These are phyloP conservation scores for Datnioides undecimradiatus DNA, from an alignment of 2,113 vertebrate species.

Conservation along the genomic window DNA sequence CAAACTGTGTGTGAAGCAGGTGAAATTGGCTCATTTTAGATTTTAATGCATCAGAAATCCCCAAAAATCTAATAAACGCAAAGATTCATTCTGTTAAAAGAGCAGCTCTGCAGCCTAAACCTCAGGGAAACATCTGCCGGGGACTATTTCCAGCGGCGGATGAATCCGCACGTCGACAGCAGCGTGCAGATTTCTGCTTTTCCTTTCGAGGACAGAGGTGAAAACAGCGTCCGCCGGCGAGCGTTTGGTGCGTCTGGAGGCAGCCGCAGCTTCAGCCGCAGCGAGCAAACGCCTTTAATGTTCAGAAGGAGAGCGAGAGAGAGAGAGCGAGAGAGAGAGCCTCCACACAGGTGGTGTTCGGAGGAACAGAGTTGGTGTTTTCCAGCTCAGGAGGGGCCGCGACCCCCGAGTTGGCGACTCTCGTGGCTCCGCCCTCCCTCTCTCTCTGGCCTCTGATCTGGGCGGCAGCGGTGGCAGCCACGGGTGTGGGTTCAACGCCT, in stretches of 20 bases:
- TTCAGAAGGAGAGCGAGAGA: no score
- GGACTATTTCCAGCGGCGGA: slow-evolving; percentile 23
- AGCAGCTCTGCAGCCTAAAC: neutral
- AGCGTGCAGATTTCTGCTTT: no score
- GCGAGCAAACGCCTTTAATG: slow-evolving; percentile 14
- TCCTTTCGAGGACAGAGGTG: no score
- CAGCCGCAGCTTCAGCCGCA: no score
- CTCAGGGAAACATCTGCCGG: neutral
- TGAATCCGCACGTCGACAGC: no score
- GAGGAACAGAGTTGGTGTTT: slow-evolving; percentile 8
- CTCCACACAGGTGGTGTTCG: neutral
- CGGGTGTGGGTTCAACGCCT: slow-evolving; percentile 66
- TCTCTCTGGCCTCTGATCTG: slow-evolving; percentile 66
- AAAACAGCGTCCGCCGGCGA: no score
- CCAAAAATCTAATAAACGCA: slow-evolving; percentile 7
- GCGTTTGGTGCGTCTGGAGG: no score
- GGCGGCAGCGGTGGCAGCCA: slow-evolving; percentile 66
- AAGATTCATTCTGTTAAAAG: neutral
- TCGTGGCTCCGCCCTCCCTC: slow-evolving; percentile 18
- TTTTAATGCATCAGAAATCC: slow-evolving; percentile 11
- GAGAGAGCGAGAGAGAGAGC: no score
- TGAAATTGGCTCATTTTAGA: neutral
- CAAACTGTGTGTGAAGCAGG: neutral
- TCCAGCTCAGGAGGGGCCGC: slow-evolving; percentile 7
- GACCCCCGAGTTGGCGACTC: slow-evolving; percentile 21